Evolutionary conservation across 2,113 vertebrate species (phyloP), one percentile per base, ranked within the genome.

Genomic region (Myotis davidii): DNA sequence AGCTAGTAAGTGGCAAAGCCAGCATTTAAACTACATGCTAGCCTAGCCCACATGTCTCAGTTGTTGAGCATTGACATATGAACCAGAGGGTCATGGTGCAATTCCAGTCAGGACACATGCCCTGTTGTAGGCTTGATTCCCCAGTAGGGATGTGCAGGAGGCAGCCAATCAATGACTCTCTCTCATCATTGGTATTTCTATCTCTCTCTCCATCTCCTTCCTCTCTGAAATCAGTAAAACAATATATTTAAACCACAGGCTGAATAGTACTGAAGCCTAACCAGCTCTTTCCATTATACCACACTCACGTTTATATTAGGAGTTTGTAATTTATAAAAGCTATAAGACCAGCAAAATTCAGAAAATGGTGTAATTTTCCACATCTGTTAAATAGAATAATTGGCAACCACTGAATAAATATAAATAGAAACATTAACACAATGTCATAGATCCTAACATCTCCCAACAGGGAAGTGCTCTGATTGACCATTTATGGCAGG

Each of bases 381-480:
- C 94, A 96, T 96, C 94, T 94, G 89, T 92, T 78, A 96, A 97
- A 97, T 50, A 97, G 91, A 92, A 96, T 96, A 96, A 94, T 96
- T 95, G 94, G 52, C 72, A 85, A 82, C 59, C 50, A 92, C 65
- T 72, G 86, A 93, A 93, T 61, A 94, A 90, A 90, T 88, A 90
- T 64, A 95, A 94, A 94, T 95, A 94, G 42, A 93, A 88, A 90
- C 76, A 95, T 95, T 94, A 96, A 82, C 85, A 92, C 67, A 54
- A 48, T 91, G 86, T 88, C 88, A 91, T 84, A 85, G 48, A 20
- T 67, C 78, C 90, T 91, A 83, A 88, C 90, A 94, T 61, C 82
- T 65, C 67, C 89, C 20, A 73, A 85, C 77, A 85, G 83, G 17
- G 88, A 88, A 94, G 61, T 9, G 6, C 34, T 88, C 45, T 64